Conservation (phyloP, 2,797 vertebrate species). For the Octomys mimax region DNA sequence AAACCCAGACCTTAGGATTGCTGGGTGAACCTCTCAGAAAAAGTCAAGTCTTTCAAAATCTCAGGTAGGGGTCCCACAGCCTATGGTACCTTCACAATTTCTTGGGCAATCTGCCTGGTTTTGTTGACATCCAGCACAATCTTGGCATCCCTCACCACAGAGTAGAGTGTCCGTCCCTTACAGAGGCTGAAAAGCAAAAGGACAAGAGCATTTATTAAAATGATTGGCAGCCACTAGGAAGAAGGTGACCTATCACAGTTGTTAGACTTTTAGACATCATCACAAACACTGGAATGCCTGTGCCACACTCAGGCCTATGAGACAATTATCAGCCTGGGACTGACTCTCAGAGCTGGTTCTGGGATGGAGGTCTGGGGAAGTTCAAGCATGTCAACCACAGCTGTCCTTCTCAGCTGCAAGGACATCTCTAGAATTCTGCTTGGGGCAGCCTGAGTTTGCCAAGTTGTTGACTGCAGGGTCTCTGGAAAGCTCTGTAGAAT, state of each 20-base stretch:
- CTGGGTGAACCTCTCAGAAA: not conserved
- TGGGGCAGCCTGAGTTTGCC: not conserved
- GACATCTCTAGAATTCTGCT: not conserved
- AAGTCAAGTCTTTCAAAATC: not conserved
- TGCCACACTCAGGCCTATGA: not conserved
- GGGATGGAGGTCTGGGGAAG: not conserved
- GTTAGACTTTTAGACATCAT: not conserved
- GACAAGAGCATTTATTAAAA: not conserved
- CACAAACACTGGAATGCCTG: rapidly evolving
- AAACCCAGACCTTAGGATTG: not conserved
- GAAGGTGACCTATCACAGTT: not conserved
- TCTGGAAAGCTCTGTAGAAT: not conserved
- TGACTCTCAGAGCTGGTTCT: not conserved
- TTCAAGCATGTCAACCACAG: not conserved
- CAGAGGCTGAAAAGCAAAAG: slow-evolving; percentile 93
- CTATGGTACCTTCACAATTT: slow-evolving; percentile 97
- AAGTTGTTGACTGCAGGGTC: not conserved
- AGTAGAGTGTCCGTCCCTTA: slow-evolving; percentile 98
- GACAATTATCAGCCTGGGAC: rapidly evolving
- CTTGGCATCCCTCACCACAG: slow-evolving; percentile 98
- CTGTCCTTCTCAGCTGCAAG: not conserved
- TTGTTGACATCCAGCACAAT: slow-evolving; percentile 99
- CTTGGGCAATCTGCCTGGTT: slow-evolving; percentile 99
- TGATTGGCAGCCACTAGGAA: rapidly evolving
- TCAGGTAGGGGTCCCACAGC: not conserved